Evolutionary conservation across 2,888 invertebrate species (phyloP), one percentile per base, ranked within the genome.

Genomic region (Caenorhabditis parvicauda): DNA sequence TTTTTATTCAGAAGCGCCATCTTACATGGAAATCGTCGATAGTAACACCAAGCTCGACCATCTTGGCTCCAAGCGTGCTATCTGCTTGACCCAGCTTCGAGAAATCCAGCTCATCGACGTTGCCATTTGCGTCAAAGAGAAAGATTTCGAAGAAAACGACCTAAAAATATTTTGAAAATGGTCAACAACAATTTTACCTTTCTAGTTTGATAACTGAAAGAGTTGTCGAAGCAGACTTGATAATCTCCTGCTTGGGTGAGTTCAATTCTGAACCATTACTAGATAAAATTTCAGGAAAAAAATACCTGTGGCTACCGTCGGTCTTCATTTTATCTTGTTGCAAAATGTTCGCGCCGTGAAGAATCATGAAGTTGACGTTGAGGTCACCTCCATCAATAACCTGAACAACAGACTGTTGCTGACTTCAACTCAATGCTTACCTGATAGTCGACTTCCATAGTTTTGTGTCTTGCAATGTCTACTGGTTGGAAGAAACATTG

Each of bases 161-260:
- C n/a, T n/a, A n/a, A n/a, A n/a, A n/a, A n/a, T n/a, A n/a, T n/a
- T n/a, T n/a, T n/a, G n/a, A n/a, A n/a, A n/a, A n/a, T n/a, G n/a
- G n/a, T n/a, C n/a, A n/a, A n/a, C n/a, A n/a, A n/a, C n/a, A n/a
- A n/a, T n/a, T n/a, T n/a, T n/a, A n/a, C n/a, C 81, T 92, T 92
- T 14, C 86, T 84, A 67, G 89, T 89, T 76, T 89, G 90, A n/a
- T 87, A 83, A 81, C 90, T 90, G 81, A 89, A 89, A 0, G 87
- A 88, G 81, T 92, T 92, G 81, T 92, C 92, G 76, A 92, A 90
- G 77, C 92, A 92, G 75, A 92, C 87, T 62, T 88, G 86, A 81
- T 89, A 91, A 79, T 90, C 90, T 0, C 91, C 92, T 5, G 86
- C 52, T 25, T 56, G 50, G 22, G 65, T 64, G 12, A 78, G 24